phyloP scores from a whole-genome alignment of 2,888 invertebrate genomes.

The Cactoblastis cactorum region DNA sequence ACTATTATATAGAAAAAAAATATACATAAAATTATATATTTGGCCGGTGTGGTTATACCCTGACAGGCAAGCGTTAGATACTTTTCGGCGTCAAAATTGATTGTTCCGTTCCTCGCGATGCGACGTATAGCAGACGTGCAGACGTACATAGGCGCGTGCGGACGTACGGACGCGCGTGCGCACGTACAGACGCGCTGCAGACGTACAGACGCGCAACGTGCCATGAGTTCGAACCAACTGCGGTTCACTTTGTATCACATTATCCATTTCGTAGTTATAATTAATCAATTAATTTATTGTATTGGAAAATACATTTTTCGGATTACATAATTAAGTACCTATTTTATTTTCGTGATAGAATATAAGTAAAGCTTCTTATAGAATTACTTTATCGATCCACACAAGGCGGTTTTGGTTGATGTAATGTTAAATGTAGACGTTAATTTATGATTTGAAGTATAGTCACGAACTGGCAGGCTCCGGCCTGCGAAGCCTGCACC shows the following conservation, averaged over 20 bases:
- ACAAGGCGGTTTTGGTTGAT: constrained; percentile 63
- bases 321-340: constrained; percentile 66
- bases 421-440: constrained; percentile 42
- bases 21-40: constrained; percentile 76
- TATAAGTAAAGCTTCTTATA: constrained; percentile 60
- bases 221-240: constrained; percentile 67
- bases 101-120: constrained; percentile 40
- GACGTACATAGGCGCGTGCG: too few relatives aligned
- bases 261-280: constrained; percentile 57
- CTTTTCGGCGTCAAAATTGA: constrained; percentile 74
- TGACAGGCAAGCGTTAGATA: constrained; percentile 83
- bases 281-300: constrained; percentile 55
- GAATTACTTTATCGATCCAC: constrained; percentile 43
- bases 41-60: constrained; percentile 85
- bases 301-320: constrained; percentile 61
- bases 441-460: constrained; percentile 33
- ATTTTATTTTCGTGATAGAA: constrained; percentile 73
- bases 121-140: constrained; percentile 10
- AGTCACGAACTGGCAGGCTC: constrained; percentile 40
- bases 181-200: constrained; percentile 72
- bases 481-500: constrained; percentile 47
- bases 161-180: constrained; percentile 71
- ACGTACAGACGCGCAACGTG: constrained; percentile 73
- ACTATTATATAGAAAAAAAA: constrained; percentile 77
- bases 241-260: constrained; percentile 54